These are phyloP conservation scores for Wiebesia pumilae DNA, from an alignment of 1,140 invertebrate genomes.

Conservation along the genomic window DNA sequence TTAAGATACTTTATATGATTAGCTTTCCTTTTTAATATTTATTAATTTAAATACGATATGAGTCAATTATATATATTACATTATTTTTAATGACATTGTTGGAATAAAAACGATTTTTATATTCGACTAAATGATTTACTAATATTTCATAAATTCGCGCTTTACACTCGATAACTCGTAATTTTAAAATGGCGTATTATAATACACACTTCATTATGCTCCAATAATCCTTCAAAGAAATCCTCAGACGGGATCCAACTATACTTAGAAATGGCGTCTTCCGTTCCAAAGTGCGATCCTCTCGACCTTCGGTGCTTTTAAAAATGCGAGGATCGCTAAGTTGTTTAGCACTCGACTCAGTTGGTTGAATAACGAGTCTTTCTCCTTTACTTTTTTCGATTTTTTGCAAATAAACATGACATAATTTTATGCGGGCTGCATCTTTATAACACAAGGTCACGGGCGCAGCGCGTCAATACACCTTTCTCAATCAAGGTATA, in stretches of 20 bases:
- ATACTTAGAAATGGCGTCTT: constrained; percentile 57
- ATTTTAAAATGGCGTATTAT: background rate
- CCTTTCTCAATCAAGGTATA: constrained; percentile 38
- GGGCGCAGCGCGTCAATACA: constrained; percentile 38
- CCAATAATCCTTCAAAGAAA: constrained; percentile 4
- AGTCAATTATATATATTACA: no score
- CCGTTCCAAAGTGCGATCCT: constrained; percentile 54
- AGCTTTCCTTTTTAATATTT: no score
- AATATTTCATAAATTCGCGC: constrained; percentile 4
- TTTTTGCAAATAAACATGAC: constrained; percentile 31
- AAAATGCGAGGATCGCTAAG: constrained; percentile 51
- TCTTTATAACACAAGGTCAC: constrained; percentile 43
- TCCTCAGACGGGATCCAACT: background rate
- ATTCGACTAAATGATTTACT: no score
- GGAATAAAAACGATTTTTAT: no score
- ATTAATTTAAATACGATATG: no score
- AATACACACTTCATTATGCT: background rate
- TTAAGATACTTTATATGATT: no score
- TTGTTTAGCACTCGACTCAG: constrained; percentile 15
- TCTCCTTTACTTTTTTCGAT: constrained; percentile 14
- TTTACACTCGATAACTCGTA: background rate
- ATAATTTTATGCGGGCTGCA: constrained; percentile 35
- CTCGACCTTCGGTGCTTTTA: constrained; percentile 22
- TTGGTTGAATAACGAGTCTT: constrained; percentile 25
- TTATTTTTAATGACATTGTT: no score